Evolutionary conservation across 2,888 invertebrate genomes (phyloP), one percentile per base, ranked within the genome.

Genomic region (Latrodectus elegans): DNA sequence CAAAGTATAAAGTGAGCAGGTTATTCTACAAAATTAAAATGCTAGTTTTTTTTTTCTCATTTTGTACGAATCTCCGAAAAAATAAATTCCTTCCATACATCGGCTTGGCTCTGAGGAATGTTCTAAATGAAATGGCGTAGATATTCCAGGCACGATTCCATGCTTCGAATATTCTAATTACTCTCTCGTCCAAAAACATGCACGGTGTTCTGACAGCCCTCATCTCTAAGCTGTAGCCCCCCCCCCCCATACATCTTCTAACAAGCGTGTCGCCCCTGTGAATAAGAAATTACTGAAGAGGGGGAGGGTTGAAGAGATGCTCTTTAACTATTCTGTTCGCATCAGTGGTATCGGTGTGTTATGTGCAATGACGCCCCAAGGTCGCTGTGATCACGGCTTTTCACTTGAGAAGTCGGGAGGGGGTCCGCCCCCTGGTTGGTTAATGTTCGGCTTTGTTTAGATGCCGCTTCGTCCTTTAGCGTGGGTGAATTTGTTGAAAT

Each of bases 311-410:
- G 38, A 38, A 38, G 38, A 38, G 38, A 4, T 38, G 38, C 38
- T 38, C 38, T 60, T 60, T 60, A 11, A n/a, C 12, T 60, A 60
- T 77, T 77, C 77, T 15, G 53, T 49, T 22, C 26, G 68, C 68
- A 68, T 53, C 53, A 68, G 49, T 17, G 67, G 51, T 55, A 76
- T 70, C 55, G 78, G 70, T 53, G 74, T 53, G 67, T 75, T 75
- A 75, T 82, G 68, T 55, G 68, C 53, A 70, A 65, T 55, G 73
- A 75, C 75, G 82, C 75, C 60, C 82, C 82, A 82, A 82, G 82
- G 82, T 75, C 75, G 82, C 11, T 22, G 12, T 49, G 60, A 75
- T 82, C 82, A 75, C 75, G 82, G 55, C 75, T 75, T 38, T 65
- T 38, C 76, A 22, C n/a, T 49, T n/a, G 38, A 38, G 38, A 38